Evolutionary conservation across 2,113 vertebrate genomes (phyloP).

Genomic region (Lasiurus cinereus): DNA sequence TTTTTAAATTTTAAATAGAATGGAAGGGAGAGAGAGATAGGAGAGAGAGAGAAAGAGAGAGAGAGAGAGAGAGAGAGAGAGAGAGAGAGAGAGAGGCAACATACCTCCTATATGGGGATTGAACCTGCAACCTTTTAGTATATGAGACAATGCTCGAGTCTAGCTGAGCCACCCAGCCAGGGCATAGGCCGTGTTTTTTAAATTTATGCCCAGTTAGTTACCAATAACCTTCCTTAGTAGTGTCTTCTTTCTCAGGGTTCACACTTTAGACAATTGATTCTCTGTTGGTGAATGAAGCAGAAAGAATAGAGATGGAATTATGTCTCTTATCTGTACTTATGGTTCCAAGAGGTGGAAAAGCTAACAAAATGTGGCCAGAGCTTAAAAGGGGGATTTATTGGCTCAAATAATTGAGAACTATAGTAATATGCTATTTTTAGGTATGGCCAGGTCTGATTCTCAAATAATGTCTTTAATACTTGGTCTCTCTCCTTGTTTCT

Average conservation of each 20-base stretch:
- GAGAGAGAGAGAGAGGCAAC: neutral
- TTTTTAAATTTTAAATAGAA: no score
- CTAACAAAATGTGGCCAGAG: neutral
- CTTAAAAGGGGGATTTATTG: neutral
- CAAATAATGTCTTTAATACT: neutral
- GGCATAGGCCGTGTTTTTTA: neutral
- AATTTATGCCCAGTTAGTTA: neutral
- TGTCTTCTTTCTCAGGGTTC: neutral
- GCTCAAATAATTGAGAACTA: neutral
- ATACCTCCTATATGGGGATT: neutral
- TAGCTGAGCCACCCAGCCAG: neutral
- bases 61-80: no score
- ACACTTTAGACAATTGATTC: neutral
- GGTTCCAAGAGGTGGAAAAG: conserved; percentile 21
- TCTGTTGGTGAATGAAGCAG: neutral
- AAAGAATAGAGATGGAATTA: neutral
- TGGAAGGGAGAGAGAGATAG: neutral
- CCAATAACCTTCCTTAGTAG: neutral
- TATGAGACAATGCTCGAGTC: neutral
- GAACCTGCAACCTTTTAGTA: neutral
- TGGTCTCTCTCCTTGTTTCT: neutral
- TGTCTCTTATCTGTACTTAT: neutral
- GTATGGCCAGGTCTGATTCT: neutral
- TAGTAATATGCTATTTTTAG: neutral
- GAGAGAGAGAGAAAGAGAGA: no score